These are phyloP conservation scores for Tenodera sinensis DNA, from an alignment of 2,888 invertebrate genomes.

Conservation along the genomic window DNA sequence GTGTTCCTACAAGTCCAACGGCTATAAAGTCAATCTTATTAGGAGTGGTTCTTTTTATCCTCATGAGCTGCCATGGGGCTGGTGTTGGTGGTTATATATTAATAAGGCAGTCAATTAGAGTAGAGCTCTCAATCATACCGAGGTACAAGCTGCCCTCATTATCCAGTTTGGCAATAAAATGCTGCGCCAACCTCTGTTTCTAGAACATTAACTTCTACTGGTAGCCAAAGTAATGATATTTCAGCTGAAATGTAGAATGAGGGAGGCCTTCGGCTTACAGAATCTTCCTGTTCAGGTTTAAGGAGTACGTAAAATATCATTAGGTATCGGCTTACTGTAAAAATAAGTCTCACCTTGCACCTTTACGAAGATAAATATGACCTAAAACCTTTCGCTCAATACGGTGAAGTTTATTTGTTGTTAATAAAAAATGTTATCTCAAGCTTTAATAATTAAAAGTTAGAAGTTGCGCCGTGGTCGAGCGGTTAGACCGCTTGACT, in stretches of 20 bases:
- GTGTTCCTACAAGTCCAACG: background rate
- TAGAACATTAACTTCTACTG: background rate
- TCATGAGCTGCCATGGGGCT: background rate
- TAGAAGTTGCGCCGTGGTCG: too few relatives aligned
- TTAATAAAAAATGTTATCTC: too few relatives aligned
- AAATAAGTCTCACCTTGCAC: too few relatives aligned
- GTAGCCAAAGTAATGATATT: background rate
- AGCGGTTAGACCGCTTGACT: too few relatives aligned
- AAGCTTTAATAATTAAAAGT: too few relatives aligned
- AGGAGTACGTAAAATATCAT: too few relatives aligned
- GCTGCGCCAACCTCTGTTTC: background rate
- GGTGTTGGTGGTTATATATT: background rate
- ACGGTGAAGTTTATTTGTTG: too few relatives aligned
- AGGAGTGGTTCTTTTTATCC: background rate
- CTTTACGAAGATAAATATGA: too few relatives aligned
- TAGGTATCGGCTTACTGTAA: too few relatives aligned
- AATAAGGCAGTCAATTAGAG: background rate
- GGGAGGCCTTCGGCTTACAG: too few relatives aligned
- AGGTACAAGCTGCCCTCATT: background rate
- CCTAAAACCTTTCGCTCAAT: too few relatives aligned
- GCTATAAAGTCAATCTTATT: background rate
- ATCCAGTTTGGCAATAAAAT: background rate
- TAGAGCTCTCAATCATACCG: background rate
- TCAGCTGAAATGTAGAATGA: background rate
- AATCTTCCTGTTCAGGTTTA: too few relatives aligned